phyloP scores from a whole-genome alignment of 2,888 invertebrate genomes.

The Heliconius erato region DNA sequence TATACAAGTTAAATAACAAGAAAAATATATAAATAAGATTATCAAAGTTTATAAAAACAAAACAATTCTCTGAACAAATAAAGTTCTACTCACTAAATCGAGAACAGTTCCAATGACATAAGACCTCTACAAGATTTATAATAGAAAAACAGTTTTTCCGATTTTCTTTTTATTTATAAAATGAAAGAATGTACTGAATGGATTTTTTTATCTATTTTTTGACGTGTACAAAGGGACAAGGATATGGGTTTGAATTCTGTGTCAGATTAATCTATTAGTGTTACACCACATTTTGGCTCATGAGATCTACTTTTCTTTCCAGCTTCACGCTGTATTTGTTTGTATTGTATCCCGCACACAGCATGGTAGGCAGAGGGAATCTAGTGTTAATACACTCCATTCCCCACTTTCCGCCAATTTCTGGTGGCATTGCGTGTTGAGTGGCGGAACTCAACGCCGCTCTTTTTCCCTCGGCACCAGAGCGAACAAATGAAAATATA shows the following conservation, averaged over 20 bases:
- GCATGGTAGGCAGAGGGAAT: too few species aligned
- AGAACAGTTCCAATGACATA: constrained; percentile 35
- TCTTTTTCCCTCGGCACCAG: too few species aligned
- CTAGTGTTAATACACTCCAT: too few species aligned
- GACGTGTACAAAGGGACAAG: background rate
- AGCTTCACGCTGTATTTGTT: too few species aligned
- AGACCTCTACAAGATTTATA: constrained; percentile 23
- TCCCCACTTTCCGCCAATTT: too few species aligned
- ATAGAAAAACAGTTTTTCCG: constrained; percentile 22
- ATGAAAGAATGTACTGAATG: background rate
- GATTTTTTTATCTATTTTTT: background rate
- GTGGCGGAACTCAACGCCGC: too few species aligned
- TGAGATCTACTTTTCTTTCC: too few species aligned
- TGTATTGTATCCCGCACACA: too few species aligned
- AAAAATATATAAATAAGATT: background rate
- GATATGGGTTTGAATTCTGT: background rate
- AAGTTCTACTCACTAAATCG: constrained; percentile 34
- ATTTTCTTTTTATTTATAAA: constrained; percentile 3
- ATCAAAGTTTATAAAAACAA: constrained; percentile 10
- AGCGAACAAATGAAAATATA: too few species aligned
- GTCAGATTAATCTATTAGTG: too few species aligned
- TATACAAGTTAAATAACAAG: background rate
- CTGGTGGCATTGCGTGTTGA: too few species aligned
- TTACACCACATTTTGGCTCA: too few species aligned
- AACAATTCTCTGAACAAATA: constrained; percentile 25